phyloP scores from a whole-genome alignment of 2,797 vertebrate genomes.

The Poeciliopsis infans region DNA sequence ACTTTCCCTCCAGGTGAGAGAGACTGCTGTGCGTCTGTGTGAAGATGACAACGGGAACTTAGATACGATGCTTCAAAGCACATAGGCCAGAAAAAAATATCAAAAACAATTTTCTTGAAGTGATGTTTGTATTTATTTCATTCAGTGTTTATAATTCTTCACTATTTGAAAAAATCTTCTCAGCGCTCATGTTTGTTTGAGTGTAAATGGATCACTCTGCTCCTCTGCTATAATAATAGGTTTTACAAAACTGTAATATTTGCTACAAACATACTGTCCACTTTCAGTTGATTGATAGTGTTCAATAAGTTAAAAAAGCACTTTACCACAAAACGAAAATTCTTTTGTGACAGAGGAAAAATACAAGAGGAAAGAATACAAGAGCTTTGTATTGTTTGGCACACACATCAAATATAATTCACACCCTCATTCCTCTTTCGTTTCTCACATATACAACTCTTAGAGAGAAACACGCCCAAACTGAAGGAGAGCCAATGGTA shows the following conservation, averaged over 20 bases:
- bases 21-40: too few species aligned
- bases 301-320: not conserved
- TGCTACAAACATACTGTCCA: not conserved
- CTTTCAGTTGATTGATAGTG: not conserved
- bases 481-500: constrained; percentile 29
- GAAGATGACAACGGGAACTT: not conserved
- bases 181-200: not conserved
- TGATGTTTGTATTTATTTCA: not conserved
- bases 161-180: not conserved
- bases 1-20: too few species aligned
- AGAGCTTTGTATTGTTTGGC: not conserved
- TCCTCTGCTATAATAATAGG: not conserved
- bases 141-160: not conserved
- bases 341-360: not conserved
- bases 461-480: constrained; percentile 41
- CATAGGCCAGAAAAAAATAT: not conserved
- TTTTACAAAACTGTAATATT: not conserved
- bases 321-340: not conserved
- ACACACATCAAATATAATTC: constrained; percentile 22
- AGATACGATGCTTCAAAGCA: not conserved
- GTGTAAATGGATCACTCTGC: not conserved
- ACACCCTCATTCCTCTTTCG: constrained; percentile 45
- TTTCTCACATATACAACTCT: constrained; percentile 16
- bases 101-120: not conserved
- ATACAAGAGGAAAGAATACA: not conserved